These are phyloP conservation scores for Tetrax tetrax DNA, from an alignment of 2,113 vertebrate species.

Conservation along the genomic window DNA sequence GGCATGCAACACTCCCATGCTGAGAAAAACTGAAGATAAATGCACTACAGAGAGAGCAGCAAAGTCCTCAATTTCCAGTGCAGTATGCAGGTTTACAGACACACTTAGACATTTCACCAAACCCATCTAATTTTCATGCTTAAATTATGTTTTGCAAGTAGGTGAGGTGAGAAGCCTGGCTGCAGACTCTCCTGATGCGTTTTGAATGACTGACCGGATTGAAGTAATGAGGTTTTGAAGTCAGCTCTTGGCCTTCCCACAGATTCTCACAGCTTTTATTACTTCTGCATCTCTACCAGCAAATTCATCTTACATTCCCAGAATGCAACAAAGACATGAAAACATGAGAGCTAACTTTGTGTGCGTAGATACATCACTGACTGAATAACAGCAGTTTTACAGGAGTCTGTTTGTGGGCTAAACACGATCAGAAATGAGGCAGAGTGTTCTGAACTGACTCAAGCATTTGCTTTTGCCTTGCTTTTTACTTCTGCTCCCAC, in stretches of 20 bases:
- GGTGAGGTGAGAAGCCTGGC: constrained; percentile 20
- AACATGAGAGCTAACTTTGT: not conserved
- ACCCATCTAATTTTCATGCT: not conserved
- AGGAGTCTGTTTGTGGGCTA: not conserved
- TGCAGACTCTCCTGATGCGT: not conserved
- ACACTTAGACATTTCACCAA: not conserved
- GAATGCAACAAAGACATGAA: not conserved
- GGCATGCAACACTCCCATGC: not conserved
- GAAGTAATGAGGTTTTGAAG: not conserved
- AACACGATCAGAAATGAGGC: not conserved
- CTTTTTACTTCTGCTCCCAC: not conserved
- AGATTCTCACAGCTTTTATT: constrained; percentile 38
- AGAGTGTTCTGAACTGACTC: not conserved
- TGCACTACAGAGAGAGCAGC: not conserved
- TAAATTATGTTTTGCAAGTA: not conserved
- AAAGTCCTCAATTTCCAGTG: not conserved
- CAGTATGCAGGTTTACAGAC: not conserved
- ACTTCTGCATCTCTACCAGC: not conserved
- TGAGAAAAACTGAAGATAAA: not conserved
- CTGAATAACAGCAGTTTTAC: not conserved
- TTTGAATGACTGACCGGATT: not conserved
- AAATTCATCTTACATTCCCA: not conserved
- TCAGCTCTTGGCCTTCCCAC: not conserved
- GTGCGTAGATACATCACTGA: not conserved
- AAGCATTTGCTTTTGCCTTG: not conserved